Conservation (phyloP, 1,140 invertebrate genomes). For the Ips nitidus region DNA sequence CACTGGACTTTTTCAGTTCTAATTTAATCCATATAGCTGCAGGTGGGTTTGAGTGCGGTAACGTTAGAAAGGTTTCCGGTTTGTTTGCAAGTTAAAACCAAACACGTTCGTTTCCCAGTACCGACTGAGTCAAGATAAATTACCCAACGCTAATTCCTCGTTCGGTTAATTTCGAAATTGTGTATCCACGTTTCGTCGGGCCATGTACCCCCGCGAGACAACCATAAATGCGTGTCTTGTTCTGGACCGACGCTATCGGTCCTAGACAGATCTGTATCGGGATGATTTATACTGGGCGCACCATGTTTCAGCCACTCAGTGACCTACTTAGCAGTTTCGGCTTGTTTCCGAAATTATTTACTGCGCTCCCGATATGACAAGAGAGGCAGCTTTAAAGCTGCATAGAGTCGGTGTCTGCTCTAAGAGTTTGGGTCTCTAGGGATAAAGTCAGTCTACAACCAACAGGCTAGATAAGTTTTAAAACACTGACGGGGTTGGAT, state of each 20-base stretch:
- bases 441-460: slow-evolving; percentile 1
- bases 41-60: too few relatives aligned
- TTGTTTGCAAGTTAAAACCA: too few relatives aligned
- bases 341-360: slow-evolving; percentile 20
- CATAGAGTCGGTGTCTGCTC: slow-evolving; percentile 5
- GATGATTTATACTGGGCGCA: slow-evolving; percentile 11
- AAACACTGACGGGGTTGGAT: not conserved
- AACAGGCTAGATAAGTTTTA: not conserved
- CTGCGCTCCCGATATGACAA: slow-evolving; percentile 17
- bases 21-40: too few relatives aligned
- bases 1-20: too few relatives aligned
- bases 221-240: slow-evolving; percentile 11
- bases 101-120: too few relatives aligned
- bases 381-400: slow-evolving; percentile 7
- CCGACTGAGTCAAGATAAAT: too few relatives aligned
- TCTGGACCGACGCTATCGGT: not conserved
- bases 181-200: not conserved
- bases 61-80: too few relatives aligned
- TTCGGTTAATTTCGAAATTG: slow-evolving; percentile 12
- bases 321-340: slow-evolving; percentile 9
- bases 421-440: not conserved
- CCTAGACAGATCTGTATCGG: slow-evolving; percentile 20
- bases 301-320: not conserved
- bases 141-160: not conserved
- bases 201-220: slow-evolving; percentile 1